Conservation (phyloP, 2,888 invertebrate species). For the Heliconius erato region DNA sequence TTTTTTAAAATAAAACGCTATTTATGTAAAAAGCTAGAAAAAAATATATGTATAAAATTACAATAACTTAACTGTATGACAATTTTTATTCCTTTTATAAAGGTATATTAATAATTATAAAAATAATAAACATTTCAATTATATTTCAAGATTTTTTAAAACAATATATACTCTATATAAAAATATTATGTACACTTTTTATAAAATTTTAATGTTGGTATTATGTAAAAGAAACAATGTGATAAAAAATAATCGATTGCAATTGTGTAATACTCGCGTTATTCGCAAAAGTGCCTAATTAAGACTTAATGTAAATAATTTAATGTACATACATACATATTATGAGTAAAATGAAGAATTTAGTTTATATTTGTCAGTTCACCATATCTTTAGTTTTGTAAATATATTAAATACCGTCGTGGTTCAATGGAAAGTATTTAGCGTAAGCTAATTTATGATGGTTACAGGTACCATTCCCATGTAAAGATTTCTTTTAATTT, state of each 20-base stretch:
- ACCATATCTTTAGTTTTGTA: conserved; percentile 46
- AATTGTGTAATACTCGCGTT: conserved; percentile 44
- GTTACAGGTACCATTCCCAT: neutral
- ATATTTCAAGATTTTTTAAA: neutral
- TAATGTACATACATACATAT: conserved; percentile 42
- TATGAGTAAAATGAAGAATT: conserved; percentile 25
- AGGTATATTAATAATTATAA: conserved; percentile 25
- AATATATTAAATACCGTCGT: conserved; percentile 27
- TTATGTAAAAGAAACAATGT: conserved; percentile 38
- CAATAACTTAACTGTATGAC: conserved; percentile 16
- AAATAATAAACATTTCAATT: neutral
- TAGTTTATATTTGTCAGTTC: conserved; percentile 37
- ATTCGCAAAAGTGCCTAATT: conserved; percentile 33
- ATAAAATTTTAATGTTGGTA: conserved; percentile 13
- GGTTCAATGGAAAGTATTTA: neutral
- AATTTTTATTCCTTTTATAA: conserved; percentile 40
- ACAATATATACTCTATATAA: neutral
- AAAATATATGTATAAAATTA: neutral
- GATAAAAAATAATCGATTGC: conserved; percentile 39
- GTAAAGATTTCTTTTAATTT: neutral
- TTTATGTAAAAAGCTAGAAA: neutral
- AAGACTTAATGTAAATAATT: conserved; percentile 46
- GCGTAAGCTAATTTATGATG: neutral
- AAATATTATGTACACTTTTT: neutral
- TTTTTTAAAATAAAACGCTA: neutral